A percentile compares a stretch with the other conserved stretches of the same genome.
Evolutionary conservation across 2,888 invertebrate species (phyloP).

Genomic region (Hecatera dysodea): DNA sequence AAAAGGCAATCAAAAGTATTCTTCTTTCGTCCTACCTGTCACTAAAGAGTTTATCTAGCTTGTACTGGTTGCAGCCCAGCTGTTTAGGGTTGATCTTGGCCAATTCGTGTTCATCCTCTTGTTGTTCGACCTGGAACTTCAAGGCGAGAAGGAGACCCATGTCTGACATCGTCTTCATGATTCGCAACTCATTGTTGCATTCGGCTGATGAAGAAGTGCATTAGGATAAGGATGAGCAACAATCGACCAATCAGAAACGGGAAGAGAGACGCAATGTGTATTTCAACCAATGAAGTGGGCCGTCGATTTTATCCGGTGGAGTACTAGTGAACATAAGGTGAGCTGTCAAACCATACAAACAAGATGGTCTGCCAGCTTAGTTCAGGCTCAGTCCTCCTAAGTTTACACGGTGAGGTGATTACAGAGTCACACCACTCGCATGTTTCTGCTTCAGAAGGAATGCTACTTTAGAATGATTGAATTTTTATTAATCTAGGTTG

Average conservation of each 20-base stretch:
- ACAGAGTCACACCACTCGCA: too few relatives aligned
- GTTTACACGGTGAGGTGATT: too few relatives aligned
- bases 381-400: too few relatives aligned
- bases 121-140: conserved; percentile 71
- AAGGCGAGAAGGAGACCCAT: conserved; percentile 67
- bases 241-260: too few relatives aligned
- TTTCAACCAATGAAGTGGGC: too few relatives aligned
- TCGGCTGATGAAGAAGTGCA: conserved; percentile 66
- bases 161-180: conserved; percentile 71
- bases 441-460: neutral
- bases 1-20: neutral
- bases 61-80: conserved; percentile 71
- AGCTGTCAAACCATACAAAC: too few relatives aligned
- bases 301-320: too few relatives aligned
- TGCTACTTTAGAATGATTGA: neutral
- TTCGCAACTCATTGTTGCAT: conserved; percentile 75
- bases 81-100: conserved; percentile 66
- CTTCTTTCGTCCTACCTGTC: conserved; percentile 72
- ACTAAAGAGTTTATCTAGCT: conserved; percentile 77
- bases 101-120: conserved; percentile 65
- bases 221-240: neutral
- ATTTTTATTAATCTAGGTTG: too few relatives aligned
- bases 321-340: too few relatives aligned
- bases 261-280: too few relatives aligned
- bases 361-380: too few relatives aligned